Percentiles rank a stretch among this genome's conserved stretches.
Conservation (phyloP, 2,113 vertebrate species). For the Hydrochoerus hydrochaeris region DNA sequence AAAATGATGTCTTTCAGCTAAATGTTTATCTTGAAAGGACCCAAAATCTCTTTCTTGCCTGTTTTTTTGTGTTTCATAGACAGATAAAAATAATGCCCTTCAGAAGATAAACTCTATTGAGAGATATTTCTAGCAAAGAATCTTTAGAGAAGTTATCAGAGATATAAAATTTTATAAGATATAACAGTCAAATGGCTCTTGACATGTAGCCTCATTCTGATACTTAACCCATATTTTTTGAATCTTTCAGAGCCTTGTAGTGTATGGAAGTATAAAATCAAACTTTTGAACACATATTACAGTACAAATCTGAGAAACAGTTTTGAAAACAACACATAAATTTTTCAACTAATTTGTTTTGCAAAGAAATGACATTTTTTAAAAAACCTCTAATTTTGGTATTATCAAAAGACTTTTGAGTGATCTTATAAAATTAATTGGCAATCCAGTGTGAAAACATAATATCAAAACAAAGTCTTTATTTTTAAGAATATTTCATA, state of each 20-base stretch:
- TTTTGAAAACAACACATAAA: background rate
- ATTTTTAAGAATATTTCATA: background rate
- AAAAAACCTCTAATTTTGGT: background rate
- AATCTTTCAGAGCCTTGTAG: background rate
- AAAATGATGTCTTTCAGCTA: constrained; percentile 12
- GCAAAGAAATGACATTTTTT: background rate
- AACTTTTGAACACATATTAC: background rate
- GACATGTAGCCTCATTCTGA: background rate
- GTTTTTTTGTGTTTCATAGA: background rate
- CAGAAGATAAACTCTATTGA: background rate
- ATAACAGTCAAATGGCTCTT: background rate
- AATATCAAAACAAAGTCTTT: background rate
- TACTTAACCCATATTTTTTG: background rate
- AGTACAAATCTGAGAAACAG: background rate
- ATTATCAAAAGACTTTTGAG: background rate
- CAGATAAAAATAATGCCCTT: background rate
- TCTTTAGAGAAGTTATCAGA: background rate
- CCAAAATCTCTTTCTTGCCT: background rate
- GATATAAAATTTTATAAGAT: background rate
- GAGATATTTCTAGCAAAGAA: background rate
- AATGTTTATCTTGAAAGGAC: background rate
- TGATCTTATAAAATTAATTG: background rate
- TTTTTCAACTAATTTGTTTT: constrained; percentile 28
- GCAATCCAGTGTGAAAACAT: background rate
- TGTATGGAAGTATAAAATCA: background rate